phyloP scores from a whole-genome alignment of 1,140 invertebrate genomes.

The Papilio dardanus region DNA sequence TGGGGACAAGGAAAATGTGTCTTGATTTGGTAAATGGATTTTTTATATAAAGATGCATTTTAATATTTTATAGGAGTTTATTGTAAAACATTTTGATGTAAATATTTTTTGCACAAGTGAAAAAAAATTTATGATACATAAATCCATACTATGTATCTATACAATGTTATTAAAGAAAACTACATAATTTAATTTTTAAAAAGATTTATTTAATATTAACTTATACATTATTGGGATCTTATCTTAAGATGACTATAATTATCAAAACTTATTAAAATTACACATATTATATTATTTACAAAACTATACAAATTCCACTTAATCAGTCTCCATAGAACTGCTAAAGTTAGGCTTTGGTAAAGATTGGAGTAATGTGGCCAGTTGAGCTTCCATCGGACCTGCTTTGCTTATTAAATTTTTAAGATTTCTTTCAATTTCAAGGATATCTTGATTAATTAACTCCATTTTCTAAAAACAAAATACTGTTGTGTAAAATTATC shows the following conservation, averaged over 20 bases:
- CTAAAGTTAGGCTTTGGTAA: slow-evolving; percentile 60
- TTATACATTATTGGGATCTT: neutral
- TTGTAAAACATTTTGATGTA: no score
- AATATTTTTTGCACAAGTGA: no score
- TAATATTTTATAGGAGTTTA: no score
- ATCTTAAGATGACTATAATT: neutral
- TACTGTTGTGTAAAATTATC: neutral
- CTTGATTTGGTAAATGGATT: no score
- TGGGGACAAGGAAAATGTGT: no score
- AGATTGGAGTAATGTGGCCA: slow-evolving; percentile 58
- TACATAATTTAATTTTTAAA: neutral
- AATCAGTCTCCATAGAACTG: slow-evolving; percentile 67
- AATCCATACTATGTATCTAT: neutral
- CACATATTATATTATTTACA: neutral
- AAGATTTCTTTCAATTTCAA: slow-evolving; percentile 70
- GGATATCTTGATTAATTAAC: slow-evolving; percentile 73
- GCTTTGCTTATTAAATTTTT: slow-evolving; percentile 58
- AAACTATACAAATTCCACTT: slow-evolving; percentile 16
- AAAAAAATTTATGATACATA: no score
- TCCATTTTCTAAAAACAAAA: slow-evolving; percentile 71
- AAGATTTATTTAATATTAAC: neutral
- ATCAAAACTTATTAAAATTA: neutral
- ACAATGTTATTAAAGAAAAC: neutral
- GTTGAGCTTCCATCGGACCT: slow-evolving; percentile 66
- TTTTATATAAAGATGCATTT: no score